Evolutionary conservation across 2,888 invertebrate genomes (phyloP).

Genomic region (Torymus auratus): DNA sequence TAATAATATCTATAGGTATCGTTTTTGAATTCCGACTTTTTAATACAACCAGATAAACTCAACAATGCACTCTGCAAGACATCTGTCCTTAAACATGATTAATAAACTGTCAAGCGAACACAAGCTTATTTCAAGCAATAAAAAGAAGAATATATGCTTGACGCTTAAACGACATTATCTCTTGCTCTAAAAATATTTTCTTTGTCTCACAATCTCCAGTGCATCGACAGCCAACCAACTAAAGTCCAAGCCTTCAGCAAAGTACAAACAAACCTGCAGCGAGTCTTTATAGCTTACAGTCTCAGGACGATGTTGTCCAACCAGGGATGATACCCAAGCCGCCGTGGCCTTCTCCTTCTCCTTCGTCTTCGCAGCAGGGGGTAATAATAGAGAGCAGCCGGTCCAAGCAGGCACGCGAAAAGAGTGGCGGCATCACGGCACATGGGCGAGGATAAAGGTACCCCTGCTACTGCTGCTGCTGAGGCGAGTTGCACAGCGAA

Average conservation of each 20-base stretch:
- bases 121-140: too few species aligned
- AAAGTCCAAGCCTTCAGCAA: too few species aligned
- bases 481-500: neutral
- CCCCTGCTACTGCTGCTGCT: too few species aligned
- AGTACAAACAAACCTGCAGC: too few species aligned
- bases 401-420: conserved; percentile 61
- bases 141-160: too few species aligned
- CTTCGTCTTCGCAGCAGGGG: conserved; percentile 35
- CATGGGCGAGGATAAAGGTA: conserved; percentile 45
- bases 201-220: conserved; percentile 3
- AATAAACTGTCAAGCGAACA: too few species aligned
- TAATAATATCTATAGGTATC: too few species aligned
- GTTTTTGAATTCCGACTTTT: too few species aligned
- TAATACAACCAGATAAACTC: too few species aligned
- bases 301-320: neutral
- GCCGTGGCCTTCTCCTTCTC: conserved; percentile 5
- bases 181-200: conserved; percentile 9
- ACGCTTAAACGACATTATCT: neutral
- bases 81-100: too few species aligned
- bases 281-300: too few species aligned
- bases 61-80: too few species aligned
- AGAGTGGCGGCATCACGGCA: conserved; percentile 61
- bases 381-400: conserved; percentile 50
- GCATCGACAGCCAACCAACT: neutral
- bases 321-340: conserved; percentile 26